phyloP scores from a whole-genome alignment of 2,797 vertebrate species.

The Buceros bicornis region DNA sequence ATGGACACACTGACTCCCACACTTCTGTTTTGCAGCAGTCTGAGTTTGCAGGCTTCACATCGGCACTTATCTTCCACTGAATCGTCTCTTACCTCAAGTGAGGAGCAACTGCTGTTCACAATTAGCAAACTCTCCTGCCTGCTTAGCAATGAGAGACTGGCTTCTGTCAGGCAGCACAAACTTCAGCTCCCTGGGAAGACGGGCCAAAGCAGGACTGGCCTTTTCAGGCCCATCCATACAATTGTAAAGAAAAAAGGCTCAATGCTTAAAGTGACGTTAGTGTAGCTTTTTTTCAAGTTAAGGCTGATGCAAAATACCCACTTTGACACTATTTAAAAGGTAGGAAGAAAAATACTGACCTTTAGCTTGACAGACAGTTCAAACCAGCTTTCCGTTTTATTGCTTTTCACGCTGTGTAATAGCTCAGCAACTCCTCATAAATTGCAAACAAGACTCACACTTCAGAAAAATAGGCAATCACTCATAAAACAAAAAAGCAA shows the following conservation, averaged over 20 bases:
- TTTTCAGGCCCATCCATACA: background rate
- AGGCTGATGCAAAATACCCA: background rate
- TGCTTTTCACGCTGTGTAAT: background rate
- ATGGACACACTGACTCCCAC: background rate
- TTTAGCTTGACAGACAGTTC: background rate
- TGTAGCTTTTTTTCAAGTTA: background rate
- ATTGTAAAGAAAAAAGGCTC: background rate
- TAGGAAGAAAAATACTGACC: background rate
- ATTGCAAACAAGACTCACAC: background rate
- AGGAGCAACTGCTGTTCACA: background rate
- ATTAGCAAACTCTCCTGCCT: background rate
- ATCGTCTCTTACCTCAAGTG: background rate
- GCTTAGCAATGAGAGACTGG: background rate
- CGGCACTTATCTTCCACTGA: background rate
- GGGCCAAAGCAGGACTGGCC: background rate
- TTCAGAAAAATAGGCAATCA: background rate
- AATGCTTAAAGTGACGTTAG: background rate
- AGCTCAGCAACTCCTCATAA: background rate
- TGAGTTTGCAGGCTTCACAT: background rate
- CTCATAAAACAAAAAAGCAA: rapidly evolving
- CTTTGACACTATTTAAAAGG: background rate
- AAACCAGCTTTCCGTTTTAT: background rate
- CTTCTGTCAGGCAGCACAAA: background rate
- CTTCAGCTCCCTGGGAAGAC: background rate
- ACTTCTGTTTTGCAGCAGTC: background rate